A percentile compares a stretch with the other conserved stretches of the same genome.
These are phyloP conservation scores for Muscicapa adusta DNA, from an alignment of 2,113 vertebrate genomes.

Conservation along the genomic window DNA sequence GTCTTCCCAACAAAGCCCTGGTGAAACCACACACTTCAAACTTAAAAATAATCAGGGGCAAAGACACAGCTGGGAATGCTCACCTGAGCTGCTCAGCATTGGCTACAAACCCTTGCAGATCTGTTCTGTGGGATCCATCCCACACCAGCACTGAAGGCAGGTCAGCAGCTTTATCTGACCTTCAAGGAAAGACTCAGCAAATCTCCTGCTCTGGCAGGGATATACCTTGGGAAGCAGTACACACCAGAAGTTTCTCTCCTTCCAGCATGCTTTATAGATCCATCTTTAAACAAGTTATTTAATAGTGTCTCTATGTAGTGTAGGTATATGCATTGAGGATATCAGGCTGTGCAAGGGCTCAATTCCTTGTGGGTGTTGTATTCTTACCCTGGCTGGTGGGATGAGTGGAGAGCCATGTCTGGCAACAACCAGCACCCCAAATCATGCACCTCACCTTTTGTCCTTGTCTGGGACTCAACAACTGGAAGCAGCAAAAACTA, in stretches of 20 bases:
- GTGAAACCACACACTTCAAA: neutral
- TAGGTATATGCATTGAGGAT: neutral
- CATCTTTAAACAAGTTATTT: neutral
- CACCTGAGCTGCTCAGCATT: neutral
- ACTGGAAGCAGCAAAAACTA: neutral
- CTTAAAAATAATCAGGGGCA: neutral
- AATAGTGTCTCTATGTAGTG: neutral
- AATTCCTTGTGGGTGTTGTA: neutral
- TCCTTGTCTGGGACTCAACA: neutral
- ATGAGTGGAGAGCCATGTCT: too few relatives aligned
- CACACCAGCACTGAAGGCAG: neutral
- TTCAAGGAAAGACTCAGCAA: neutral
- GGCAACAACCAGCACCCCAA: neutral
- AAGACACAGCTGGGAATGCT: neutral
- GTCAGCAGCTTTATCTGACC: neutral
- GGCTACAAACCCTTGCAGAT: neutral
- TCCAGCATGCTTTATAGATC: neutral
- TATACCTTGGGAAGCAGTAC: neutral
- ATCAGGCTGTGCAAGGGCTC: neutral
- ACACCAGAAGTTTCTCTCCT: neutral
- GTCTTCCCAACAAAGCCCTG: neutral
- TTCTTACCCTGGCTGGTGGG: neutral
- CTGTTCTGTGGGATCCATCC: neutral
- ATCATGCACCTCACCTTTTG: neutral
- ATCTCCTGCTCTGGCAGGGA: neutral